Base-by-base conservation (phyloP, 2,797 vertebrate species). In the Scolopax rusticola region DNA sequence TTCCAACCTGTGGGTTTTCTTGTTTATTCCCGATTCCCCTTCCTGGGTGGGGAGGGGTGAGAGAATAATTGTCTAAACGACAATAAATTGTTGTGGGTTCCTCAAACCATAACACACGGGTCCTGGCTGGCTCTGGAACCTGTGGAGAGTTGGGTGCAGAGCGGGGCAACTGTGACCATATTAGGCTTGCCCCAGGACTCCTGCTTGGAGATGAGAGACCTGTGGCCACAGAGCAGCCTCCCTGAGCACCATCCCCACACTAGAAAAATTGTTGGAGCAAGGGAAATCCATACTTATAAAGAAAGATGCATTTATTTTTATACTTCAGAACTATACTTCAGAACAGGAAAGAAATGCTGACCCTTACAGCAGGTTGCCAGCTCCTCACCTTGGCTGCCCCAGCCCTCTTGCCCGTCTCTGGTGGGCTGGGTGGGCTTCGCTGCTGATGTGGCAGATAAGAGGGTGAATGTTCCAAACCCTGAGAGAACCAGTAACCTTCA, bases 71-170 rank as follows among this genome's bases (percentile, higher is more conserved):
- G 20, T 33, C n/a, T 57, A 57, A 57, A 57, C 33, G n/a, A 57
- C 32, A 33, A 33, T 57, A 57, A 33, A 57, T 33, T 57, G 56
- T n/a, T 57, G n/a, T 57, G 56, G n/a, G 56, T 57, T 57, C 32
- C 56, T 33, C 56, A 57, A 33, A n/a, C 32, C n/a, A 23, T n/a
- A 33, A 23, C 13, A 57, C 43, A 41, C 1, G 1, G 21, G 16
- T 32, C 48, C 0, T 0, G 47, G 61, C 65, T 53, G 38, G 51
- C 28, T 63, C 38, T 63, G 56, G 17, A 0, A 0, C 16, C 30
- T 6, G 1, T 21, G 61, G 33, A 3, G 3, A 53, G 24, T 38
- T 78, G 23, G 38, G 21, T 41, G 16, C 32, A 63, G 43, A 53
- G 28, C 0, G 13, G 11, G 21, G 38, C 71, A 82, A 43, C 51